Evolutionary conservation across 2,113 vertebrate genomes (phyloP).

Genomic region (Rhinichthys klamathensis): DNA sequence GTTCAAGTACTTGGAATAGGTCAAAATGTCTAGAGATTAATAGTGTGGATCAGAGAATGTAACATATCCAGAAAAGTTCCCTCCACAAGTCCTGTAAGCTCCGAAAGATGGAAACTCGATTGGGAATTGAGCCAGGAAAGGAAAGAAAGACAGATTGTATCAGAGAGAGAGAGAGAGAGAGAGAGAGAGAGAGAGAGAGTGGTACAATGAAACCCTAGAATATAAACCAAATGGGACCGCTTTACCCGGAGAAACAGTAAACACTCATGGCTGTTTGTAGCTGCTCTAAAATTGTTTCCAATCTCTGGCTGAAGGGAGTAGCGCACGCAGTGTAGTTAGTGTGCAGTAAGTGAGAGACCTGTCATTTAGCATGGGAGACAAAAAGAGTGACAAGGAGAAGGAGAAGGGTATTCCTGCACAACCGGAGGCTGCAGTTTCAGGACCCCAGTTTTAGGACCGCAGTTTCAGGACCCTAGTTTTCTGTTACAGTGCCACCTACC

Average conservation of each 20-base stretch:
- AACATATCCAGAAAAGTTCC: conserved; percentile 69
- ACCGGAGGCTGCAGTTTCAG: no score
- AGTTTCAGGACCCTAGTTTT: no score
- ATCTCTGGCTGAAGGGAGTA: conserved; percentile 16
- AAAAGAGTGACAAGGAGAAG: not conserved
- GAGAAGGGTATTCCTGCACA: no score
- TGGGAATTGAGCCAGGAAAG: conserved; percentile 71
- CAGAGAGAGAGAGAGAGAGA: conserved; percentile 46
- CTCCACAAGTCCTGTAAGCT: conserved; percentile 72
- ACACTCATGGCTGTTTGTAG: conserved; percentile 64
- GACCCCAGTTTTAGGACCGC: no score
- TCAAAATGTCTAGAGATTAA: conserved; percentile 48
- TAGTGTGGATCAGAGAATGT: conserved; percentile 66
- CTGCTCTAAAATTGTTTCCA: conserved; percentile 47
- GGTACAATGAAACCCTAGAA: conserved; percentile 59
- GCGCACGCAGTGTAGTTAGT: conserved; percentile 48
- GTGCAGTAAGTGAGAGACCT: conserved; percentile 38
- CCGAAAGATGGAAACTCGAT: conserved; percentile 74
- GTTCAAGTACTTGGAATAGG: conserved; percentile 37
- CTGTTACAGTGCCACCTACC: no score
- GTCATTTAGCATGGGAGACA: conserved; percentile 30
- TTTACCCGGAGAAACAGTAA: conserved; percentile 62
- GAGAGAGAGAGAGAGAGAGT: conserved; percentile 55
- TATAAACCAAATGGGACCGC: conserved; percentile 65
- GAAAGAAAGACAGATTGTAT: conserved; percentile 41